A percentile compares a stretch with the other conserved stretches of the same genome.
Conservation (phyloP, 1,140 invertebrate genomes). For the Nymphalis io region DNA sequence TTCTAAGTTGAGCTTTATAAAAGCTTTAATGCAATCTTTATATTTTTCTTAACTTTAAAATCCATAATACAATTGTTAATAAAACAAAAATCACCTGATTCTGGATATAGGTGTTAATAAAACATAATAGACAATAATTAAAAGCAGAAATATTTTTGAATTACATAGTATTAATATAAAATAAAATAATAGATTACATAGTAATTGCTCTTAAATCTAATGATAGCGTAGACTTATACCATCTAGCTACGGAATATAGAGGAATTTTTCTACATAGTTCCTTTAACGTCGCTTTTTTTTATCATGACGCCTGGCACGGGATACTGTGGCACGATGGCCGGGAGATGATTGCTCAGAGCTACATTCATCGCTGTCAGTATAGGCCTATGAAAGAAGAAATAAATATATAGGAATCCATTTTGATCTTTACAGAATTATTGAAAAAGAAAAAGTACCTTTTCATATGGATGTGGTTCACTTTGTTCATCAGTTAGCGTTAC, state of each 20-base stretch:
- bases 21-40: too few relatives aligned
- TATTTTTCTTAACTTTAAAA: too few relatives aligned
- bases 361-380: slow-evolving; percentile 73
- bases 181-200: neutral
- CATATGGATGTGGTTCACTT: slow-evolving; percentile 65
- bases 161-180: neutral
- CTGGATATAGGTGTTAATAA: too few relatives aligned
- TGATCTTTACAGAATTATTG: neutral
- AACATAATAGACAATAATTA: too few relatives aligned
- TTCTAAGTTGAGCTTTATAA: too few relatives aligned
- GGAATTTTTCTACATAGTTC: neutral
- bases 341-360: slow-evolving; percentile 75
- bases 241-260: neutral
- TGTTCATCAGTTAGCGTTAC: slow-evolving; percentile 81
- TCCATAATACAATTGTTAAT: too few relatives aligned
- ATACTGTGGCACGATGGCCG: slow-evolving; percentile 65
- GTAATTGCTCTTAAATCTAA: neutral
- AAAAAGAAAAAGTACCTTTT: slow-evolving; percentile 54
- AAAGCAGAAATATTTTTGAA: too few relatives aligned
- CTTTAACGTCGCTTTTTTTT: slow-evolving; percentile 71
- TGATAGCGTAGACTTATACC: neutral
- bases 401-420: slow-evolving; percentile 4
- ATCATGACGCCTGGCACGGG: slow-evolving; percentile 62
- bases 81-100: too few relatives aligned
- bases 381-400: slow-evolving; percentile 53